phyloP scores from a whole-genome alignment of 2,113 vertebrate genomes.

The Myocastor coypus region DNA sequence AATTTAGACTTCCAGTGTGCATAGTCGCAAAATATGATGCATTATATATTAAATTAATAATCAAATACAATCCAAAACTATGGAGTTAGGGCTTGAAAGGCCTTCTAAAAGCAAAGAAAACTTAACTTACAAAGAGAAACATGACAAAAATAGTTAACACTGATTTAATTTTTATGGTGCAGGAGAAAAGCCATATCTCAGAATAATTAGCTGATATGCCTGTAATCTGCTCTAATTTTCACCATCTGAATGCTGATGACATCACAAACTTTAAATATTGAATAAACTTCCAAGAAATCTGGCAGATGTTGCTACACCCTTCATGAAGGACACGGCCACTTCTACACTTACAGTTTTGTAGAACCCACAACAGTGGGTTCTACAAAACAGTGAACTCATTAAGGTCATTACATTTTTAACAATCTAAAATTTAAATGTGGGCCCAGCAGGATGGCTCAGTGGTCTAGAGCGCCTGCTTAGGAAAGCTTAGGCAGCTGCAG shows the following conservation, averaged over 20 bases:
- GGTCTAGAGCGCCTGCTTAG: too few relatives aligned
- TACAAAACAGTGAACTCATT: background rate
- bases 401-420: background rate
- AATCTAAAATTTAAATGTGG: background rate
- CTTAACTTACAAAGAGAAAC: background rate
- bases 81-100: background rate
- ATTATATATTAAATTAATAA: background rate
- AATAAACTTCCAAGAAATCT: background rate
- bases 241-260: background rate
- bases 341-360: background rate
- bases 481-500: too few relatives aligned
- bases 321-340: background rate
- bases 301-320: background rate
- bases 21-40: conserved; percentile 22
- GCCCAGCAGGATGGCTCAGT: too few relatives aligned
- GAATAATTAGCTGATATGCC: background rate
- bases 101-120: background rate
- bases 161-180: background rate
- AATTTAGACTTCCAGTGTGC: background rate
- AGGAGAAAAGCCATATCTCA: background rate
- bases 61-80: conserved; percentile 9
- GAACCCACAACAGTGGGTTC: background rate
- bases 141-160: conserved; percentile 26
- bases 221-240: background rate
- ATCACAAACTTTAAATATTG: background rate